Evolutionary conservation across 2,113 vertebrate genomes (phyloP).

Genomic region (Ceyx cyanopectus): DNA sequence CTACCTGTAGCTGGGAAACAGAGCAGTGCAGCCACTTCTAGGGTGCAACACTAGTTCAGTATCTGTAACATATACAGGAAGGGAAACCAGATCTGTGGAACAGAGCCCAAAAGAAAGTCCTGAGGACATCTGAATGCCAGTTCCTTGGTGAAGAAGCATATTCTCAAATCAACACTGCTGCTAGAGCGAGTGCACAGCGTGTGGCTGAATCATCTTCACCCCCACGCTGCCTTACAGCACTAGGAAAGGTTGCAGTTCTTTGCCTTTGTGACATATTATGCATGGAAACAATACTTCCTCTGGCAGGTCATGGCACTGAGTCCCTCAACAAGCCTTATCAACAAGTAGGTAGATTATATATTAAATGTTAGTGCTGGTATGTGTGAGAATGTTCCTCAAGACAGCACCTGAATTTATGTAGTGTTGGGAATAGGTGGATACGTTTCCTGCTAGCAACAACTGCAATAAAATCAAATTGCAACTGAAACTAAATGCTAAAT

Average conservation of each 20-base stretch:
- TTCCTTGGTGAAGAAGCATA: not conserved
- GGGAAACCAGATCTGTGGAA: not conserved
- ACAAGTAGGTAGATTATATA: not conserved
- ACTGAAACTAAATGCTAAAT: slow-evolving; percentile 34
- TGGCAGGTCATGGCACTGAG: not conserved
- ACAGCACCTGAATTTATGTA: slow-evolving; percentile 58
- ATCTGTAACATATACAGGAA: not conserved
- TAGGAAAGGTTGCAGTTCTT: not conserved
- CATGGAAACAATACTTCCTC: slow-evolving; percentile 19
- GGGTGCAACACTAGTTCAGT: not conserved
- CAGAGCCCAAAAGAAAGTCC: not conserved
- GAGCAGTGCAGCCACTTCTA: not conserved
- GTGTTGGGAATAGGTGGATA: slow-evolving; percentile 41
- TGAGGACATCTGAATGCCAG: not conserved
- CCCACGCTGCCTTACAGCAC: not conserved
- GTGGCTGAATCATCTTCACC: not conserved
- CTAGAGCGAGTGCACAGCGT: not conserved
- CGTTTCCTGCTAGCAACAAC: slow-evolving; percentile 20
- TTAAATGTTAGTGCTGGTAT: not conserved
- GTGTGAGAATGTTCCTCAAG: slow-evolving; percentile 27
- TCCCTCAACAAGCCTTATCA: slow-evolving; percentile 10
- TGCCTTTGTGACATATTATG: not conserved
- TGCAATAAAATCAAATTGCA: slow-evolving; percentile 45
- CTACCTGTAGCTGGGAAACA: not conserved
- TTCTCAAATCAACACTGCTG: not conserved